A percentile compares a stretch with the other conserved stretches of the same genome.
These are phyloP conservation scores for Cyanoderma ruficeps DNA, from an alignment of 2,113 vertebrate genomes.

Conservation along the genomic window DNA sequence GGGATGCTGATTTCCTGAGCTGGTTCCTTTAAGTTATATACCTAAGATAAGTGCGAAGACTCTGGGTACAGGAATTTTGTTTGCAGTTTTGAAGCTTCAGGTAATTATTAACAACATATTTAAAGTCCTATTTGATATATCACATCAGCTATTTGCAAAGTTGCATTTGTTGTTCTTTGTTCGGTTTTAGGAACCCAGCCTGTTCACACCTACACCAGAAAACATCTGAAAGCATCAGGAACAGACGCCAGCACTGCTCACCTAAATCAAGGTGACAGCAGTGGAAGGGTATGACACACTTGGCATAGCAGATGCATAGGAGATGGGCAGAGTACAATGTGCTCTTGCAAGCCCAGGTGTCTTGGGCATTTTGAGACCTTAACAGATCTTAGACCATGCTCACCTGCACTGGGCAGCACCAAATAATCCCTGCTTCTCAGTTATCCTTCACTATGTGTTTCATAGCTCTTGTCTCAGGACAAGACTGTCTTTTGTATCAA, in stretches of 20 bases:
- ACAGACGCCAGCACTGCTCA: neutral
- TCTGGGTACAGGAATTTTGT: neutral
- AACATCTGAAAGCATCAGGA: neutral
- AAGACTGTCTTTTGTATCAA: neutral
- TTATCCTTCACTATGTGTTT: neutral
- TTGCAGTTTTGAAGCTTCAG: neutral
- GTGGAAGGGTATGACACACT: neutral
- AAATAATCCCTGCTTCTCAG: neutral
- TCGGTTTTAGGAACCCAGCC: neutral
- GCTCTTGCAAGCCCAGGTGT: neutral
- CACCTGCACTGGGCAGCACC: no score
- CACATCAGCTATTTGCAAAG: neutral
- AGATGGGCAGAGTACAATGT: neutral
- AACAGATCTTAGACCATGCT: accelerated
- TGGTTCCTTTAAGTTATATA: neutral
- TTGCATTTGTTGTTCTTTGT: neutral
- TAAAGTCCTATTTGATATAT: neutral
- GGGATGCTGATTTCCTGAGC: neutral
- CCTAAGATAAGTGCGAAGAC: neutral
- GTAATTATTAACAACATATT: neutral
- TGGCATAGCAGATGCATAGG: accelerated
- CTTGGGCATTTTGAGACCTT: neutral
- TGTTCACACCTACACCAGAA: neutral
- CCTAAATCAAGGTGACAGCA: neutral
- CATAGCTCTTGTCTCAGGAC: neutral